A percentile compares a stretch with the other conserved stretches of the same genome.
These are phyloP conservation scores for Hydrotaea diabolus DNA, from an alignment of 2,888 invertebrate species.

Conservation along the genomic window DNA sequence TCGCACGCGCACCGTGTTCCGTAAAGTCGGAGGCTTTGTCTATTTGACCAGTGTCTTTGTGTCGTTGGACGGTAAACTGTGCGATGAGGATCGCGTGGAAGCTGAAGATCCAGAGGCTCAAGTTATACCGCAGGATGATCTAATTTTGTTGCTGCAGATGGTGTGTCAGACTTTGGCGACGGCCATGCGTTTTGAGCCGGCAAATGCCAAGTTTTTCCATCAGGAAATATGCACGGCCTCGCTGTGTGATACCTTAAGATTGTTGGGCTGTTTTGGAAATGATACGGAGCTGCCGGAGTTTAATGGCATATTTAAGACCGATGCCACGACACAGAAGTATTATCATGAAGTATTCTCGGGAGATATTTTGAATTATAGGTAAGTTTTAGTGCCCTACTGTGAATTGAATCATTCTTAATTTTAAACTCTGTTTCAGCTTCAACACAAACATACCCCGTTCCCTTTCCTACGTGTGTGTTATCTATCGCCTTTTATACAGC, in stretches of 20 bases:
- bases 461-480: constrained; percentile 90
- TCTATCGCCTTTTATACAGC: constrained; percentile 95
- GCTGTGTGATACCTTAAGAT: constrained; percentile 94
- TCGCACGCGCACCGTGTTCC: constrained; percentile 96
- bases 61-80: constrained; percentile 92
- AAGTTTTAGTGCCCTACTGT: constrained; percentile 24
- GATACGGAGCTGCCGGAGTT: constrained; percentile 82
- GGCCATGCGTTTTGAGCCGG: constrained; percentile 99
- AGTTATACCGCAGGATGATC: constrained; percentile 82
- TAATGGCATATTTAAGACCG: constrained; percentile 76
- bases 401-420: background rate
- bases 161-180: constrained; percentile 97
- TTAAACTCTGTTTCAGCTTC: constrained; percentile 82
- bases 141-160: constrained; percentile 90
- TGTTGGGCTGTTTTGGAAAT: constrained; percentile 93
- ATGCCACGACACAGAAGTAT: constrained; percentile 79
- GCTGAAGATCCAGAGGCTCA: constrained; percentile 74
- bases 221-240: constrained; percentile 97
- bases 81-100: constrained; percentile 76
- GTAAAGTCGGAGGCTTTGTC: constrained; percentile 98
- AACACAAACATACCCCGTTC: constrained; percentile 88
- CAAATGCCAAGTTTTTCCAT: constrained; percentile 98
- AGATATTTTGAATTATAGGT: constrained; percentile 84
- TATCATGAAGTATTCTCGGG: constrained; percentile 90
- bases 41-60: constrained; percentile 97